A percentile compares a stretch with the other conserved stretches of the same genome.
Evolutionary conservation across 2,113 vertebrate genomes (phyloP).

Genomic region (Anolis carolinensis): DNA sequence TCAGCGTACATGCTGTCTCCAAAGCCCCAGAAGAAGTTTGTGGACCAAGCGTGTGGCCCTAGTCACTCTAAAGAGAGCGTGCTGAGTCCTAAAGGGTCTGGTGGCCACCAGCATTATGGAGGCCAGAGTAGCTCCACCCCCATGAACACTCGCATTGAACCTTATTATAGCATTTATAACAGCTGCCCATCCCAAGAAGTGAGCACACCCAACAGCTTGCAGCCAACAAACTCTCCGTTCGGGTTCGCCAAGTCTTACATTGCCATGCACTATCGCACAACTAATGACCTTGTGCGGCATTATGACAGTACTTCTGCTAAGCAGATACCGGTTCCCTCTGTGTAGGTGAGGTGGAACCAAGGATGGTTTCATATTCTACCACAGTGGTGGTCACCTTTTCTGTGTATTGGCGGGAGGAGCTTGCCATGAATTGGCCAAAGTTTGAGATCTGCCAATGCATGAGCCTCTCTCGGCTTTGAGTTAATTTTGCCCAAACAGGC

Average conservation of each 20-base stretch:
- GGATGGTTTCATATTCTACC: background rate
- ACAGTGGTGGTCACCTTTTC: background rate
- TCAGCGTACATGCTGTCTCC: constrained; percentile 93
- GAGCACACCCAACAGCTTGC: constrained; percentile 84
- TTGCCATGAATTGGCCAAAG: background rate
- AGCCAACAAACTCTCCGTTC: constrained; percentile 80
- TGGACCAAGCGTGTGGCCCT: constrained; percentile 92
- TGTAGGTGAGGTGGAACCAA: constrained; percentile 59
- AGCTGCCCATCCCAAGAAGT: constrained; percentile 85
- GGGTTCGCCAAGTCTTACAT: constrained; percentile 86
- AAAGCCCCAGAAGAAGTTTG: constrained; percentile 87
- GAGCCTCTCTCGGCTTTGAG: background rate
- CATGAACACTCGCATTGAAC: constrained; percentile 93
- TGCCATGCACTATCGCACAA: constrained; percentile 88
- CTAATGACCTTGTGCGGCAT: constrained; percentile 81
- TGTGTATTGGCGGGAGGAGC: background rate
- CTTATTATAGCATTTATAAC: constrained; percentile 96
- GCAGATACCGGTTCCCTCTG: constrained; percentile 89
- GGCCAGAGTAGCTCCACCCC: constrained; percentile 92
- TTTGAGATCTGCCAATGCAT: background rate
- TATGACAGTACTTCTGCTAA: constrained; percentile 80
- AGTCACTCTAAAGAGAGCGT: constrained; percentile 88
- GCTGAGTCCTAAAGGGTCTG: constrained; percentile 81
- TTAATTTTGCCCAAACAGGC: background rate
- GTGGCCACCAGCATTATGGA: constrained; percentile 76